Evolutionary conservation across 2,888 invertebrate species (phyloP).

Genomic region (Pristionchus maxplancki): DNA sequence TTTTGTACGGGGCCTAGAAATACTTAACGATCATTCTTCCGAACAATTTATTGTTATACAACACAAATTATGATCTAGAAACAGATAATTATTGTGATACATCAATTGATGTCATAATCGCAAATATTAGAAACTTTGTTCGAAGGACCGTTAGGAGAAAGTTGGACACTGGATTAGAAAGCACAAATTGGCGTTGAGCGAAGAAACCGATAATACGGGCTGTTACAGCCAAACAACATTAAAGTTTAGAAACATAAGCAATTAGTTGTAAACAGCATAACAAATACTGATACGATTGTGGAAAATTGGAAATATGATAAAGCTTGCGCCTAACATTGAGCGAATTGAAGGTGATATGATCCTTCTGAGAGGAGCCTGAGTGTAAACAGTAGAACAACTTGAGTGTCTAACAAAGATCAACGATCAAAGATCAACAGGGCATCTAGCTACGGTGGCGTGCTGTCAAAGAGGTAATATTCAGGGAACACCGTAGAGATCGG

Average conservation of each 20-base stretch:
- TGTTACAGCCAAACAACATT: conserved; percentile 31
- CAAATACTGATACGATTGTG: background rate
- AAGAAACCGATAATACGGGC: conserved; percentile 7
- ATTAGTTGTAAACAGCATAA: background rate
- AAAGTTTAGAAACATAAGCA: conserved; percentile 31
- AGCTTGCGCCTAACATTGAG: background rate
- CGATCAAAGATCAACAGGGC: conserved; percentile 18
- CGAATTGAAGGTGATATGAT: conserved; percentile 1
- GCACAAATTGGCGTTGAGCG: background rate
- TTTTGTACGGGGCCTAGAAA: too few relatives aligned
- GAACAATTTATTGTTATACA: conserved; percentile 22
- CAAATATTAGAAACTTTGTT: background rate
- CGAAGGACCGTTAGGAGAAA: background rate
- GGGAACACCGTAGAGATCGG: background rate
- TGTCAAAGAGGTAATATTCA: background rate
- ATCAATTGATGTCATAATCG: background rate
- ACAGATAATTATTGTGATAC: conserved; percentile 7
- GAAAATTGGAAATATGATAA: background rate
- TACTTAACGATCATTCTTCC: too few relatives aligned
- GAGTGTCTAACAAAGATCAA: background rate
- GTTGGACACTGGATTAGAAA: background rate
- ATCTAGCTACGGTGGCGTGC: background rate
- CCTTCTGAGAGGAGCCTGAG: background rate
- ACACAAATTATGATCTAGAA: conserved; percentile 27
- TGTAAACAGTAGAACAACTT: background rate